Conservation (phyloP, 2,113 vertebrate genomes). For the Psilopsiagon aurifrons region DNA sequence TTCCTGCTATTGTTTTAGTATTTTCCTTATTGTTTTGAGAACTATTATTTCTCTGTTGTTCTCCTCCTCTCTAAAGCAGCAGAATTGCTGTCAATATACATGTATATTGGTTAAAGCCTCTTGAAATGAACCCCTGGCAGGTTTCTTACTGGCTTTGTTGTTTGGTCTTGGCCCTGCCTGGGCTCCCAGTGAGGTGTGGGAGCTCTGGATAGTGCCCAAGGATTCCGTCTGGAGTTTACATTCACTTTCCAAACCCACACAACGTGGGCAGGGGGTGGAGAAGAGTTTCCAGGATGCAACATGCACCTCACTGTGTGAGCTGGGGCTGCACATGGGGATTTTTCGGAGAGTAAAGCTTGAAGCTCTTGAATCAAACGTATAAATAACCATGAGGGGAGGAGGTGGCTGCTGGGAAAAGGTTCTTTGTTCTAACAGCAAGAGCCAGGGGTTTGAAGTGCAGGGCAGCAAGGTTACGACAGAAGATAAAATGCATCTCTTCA, state of each 20-base stretch:
- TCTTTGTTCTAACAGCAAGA: not conserved
- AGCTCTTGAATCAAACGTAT: not conserved
- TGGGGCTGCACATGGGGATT: accelerated
- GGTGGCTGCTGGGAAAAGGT: not conserved
- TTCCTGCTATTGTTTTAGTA: not conserved
- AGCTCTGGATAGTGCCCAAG: not conserved
- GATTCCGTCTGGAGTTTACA: not conserved
- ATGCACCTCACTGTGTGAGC: not conserved
- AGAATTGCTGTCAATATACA: not conserved
- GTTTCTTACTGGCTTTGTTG: not conserved
- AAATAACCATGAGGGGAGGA: not conserved
- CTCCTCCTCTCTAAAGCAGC: not conserved
- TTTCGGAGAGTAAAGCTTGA: not conserved
- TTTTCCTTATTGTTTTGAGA: not conserved
- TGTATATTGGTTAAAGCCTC: not conserved
- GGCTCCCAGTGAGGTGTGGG: not conserved
- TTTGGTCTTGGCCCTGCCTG: not conserved
- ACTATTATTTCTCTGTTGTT: not conserved
- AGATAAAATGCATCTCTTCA: not conserved
- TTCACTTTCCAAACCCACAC: not conserved
- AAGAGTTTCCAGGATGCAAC: not conserved
- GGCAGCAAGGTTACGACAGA: not conserved
- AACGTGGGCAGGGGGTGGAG: not conserved
- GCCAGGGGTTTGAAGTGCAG: not conserved
- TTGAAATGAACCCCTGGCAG: not conserved